A percentile compares a stretch with the other conserved stretches of the same genome.
phyloP scores from a whole-genome alignment of 2,113 vertebrate genomes.

The Chloropsis cyanopogon region DNA sequence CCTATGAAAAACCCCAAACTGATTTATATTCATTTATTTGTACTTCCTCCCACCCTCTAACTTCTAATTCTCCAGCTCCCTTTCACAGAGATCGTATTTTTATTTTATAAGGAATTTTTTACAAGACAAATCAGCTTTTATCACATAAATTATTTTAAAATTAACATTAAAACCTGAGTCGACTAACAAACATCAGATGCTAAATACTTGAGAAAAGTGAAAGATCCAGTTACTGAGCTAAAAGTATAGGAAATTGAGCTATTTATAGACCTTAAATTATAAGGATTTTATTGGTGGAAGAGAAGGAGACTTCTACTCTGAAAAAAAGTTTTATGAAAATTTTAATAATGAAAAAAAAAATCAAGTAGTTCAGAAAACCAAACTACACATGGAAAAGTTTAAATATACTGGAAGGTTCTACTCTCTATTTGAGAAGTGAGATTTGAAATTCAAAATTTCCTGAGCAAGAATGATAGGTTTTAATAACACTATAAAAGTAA shows the following conservation, averaged over 20 bases:
- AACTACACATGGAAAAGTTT: background rate
- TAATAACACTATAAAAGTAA: background rate
- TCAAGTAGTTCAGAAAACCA: background rate
- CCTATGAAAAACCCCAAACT: background rate
- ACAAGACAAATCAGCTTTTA: background rate
- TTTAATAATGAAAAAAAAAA: background rate
- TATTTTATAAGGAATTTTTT: background rate
- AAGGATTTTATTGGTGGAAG: background rate
- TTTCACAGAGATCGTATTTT: background rate
- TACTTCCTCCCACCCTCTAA: background rate
- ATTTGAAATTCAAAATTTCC: slow-evolving; percentile 39
- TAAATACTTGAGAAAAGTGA: background rate
- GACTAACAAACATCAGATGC: background rate
- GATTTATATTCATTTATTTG: background rate
- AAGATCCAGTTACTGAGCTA: background rate
- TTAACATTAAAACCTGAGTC: background rate
- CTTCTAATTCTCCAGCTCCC: background rate
- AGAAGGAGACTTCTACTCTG: background rate
- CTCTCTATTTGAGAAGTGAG: background rate
- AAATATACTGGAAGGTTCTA: background rate
- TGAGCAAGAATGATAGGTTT: background rate
- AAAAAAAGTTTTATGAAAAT: background rate
- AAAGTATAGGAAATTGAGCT: background rate
- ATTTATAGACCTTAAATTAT: background rate
- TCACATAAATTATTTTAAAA: background rate